Percentiles rank a stretch among this genome's conserved stretches.
phyloP scores from a whole-genome alignment of 1,140 invertebrate species.

The Ostrea edulis region DNA sequence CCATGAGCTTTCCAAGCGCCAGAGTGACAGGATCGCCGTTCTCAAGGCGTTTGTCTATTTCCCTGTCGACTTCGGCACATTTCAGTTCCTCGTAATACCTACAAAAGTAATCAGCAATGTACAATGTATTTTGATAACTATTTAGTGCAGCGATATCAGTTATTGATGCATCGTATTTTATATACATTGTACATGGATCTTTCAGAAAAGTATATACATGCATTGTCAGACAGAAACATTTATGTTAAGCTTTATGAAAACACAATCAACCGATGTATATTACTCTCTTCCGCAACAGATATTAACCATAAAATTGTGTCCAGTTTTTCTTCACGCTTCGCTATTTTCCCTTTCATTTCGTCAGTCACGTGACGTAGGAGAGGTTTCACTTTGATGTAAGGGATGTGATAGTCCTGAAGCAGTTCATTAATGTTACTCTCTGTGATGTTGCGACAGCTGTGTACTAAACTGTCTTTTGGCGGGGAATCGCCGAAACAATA shows the following conservation, averaged over 20 bases:
- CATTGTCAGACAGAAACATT: neutral
- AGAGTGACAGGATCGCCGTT: conserved; percentile 70
- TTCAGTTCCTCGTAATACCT: conserved; percentile 78
- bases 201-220: neutral
- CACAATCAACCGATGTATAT: neutral
- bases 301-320: conserved; percentile 74
- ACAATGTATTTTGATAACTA: neutral
- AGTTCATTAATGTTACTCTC: conserved; percentile 72
- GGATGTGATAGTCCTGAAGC: conserved; percentile 64
- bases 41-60: conserved; percentile 65
- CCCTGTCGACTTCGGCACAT: conserved; percentile 69
- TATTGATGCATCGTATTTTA: neutral
- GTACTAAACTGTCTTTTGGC: conserved; percentile 64
- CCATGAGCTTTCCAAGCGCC: conserved; percentile 77
- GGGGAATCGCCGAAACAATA: conserved; percentile 71
- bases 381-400: conserved; percentile 71
- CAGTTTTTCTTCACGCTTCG: conserved; percentile 65
- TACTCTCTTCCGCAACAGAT: neutral
- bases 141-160: no score
- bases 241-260: neutral
- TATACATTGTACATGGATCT: no score
- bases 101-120: conserved; percentile 23
- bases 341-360: conserved; percentile 67
- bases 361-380: conserved; percentile 63
- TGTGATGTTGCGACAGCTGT: conserved; percentile 62